These are phyloP conservation scores for Polyergus mexicanus DNA, from an alignment of 1,140 invertebrate genomes.

Conservation along the genomic window DNA sequence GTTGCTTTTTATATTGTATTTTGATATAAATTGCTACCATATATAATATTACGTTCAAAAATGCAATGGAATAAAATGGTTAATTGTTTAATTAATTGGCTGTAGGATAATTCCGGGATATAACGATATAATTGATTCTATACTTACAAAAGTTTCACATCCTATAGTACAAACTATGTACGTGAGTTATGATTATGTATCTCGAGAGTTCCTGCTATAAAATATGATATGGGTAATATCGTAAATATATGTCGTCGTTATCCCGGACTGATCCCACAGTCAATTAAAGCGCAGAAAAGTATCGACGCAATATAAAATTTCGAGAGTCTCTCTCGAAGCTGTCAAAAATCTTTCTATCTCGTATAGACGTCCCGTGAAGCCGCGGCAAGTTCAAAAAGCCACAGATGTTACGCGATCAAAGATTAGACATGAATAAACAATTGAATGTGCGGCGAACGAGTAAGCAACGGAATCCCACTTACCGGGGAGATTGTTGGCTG, in stretches of 20 bases:
- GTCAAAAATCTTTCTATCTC: not conserved
- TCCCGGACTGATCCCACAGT: not conserved
- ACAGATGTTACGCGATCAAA: not conserved
- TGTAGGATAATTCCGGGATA: not conserved
- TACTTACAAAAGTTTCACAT: not conserved
- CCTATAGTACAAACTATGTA: not conserved
- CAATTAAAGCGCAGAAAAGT: constrained; percentile 1
- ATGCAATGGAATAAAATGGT: not conserved
- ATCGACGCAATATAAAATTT: constrained; percentile 19
- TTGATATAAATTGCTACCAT: not conserved
- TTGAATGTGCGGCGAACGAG: not conserved
- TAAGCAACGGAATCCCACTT: constrained; percentile 7
- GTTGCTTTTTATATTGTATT: not conserved
- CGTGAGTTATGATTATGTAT: constrained; percentile 5
- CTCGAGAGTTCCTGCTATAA: not conserved
- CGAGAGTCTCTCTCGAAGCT: not conserved
- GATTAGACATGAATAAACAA: not conserved
- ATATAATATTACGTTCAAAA: not conserved
- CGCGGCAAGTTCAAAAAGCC: constrained; percentile 32
- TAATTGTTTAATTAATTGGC: not conserved
- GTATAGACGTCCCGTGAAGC: not conserved
- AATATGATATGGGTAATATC: not conserved
- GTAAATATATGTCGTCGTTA: constrained; percentile 21
- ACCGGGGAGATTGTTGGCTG: not conserved
- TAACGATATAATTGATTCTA: not conserved